phyloP scores from a whole-genome alignment of 2,113 vertebrate genomes.

The Bos taurus region DNA sequence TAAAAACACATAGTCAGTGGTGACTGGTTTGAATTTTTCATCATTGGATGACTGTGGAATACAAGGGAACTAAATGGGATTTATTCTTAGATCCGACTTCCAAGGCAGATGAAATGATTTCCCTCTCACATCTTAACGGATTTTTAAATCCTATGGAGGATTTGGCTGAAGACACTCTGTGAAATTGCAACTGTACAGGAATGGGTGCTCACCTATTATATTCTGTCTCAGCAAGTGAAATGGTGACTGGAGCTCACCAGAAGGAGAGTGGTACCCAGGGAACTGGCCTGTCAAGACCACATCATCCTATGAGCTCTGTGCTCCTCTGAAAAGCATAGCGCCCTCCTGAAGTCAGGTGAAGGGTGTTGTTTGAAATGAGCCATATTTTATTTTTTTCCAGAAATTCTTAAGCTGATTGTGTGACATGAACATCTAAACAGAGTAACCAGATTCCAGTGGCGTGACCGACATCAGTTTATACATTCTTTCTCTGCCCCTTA shows the following conservation, averaged over 20 bases:
- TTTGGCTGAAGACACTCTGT: neutral
- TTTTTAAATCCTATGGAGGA: constrained; percentile 27
- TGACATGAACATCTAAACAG: constrained; percentile 80
- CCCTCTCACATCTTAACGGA: constrained; percentile 9
- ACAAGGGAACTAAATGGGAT: constrained; percentile 38
- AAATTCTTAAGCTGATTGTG: constrained; percentile 73
- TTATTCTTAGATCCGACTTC: constrained; percentile 66
- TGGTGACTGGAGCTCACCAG: neutral
- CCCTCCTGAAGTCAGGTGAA: constrained; percentile 75
- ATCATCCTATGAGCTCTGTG: neutral
- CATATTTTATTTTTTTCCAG: constrained; percentile 78
- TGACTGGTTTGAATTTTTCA: constrained; percentile 74
- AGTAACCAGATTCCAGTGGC: constrained; percentile 73
- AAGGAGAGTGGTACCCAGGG: neutral
- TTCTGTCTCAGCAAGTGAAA: constrained; percentile 52
- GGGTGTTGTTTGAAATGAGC: constrained; percentile 84
- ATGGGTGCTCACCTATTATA: constrained; percentile 7
- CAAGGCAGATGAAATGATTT: constrained; percentile 51
- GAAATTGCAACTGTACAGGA: neutral
- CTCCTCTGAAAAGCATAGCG: constrained; percentile 52
- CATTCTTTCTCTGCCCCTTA: constrained; percentile 22
- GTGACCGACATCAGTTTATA: constrained; percentile 59
- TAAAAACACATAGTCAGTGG: constrained; percentile 61
- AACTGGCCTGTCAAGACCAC: constrained; percentile 1
- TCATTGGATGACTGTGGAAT: constrained; percentile 65